phyloP scores from a whole-genome alignment of 2,113 vertebrate species.

The Periophthalmodon schlosseri region DNA sequence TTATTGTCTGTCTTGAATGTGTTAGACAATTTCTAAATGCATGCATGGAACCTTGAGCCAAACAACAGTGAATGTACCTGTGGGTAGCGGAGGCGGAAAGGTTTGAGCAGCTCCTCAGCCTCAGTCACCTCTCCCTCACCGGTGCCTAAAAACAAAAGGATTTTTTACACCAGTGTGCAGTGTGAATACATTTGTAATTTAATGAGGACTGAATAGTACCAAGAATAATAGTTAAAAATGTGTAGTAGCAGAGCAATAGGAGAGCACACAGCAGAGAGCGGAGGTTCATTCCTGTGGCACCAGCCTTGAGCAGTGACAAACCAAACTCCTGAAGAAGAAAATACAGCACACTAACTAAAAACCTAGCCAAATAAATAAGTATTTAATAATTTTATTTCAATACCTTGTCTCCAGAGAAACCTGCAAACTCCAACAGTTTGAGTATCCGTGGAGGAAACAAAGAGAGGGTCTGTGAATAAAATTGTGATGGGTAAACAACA shows the following conservation, averaged over 20 bases:
- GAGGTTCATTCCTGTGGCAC: slow-evolving; percentile 75
- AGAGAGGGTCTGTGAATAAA: slow-evolving; percentile 77
- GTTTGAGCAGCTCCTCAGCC: slow-evolving; percentile 78
- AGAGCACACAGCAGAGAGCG: slow-evolving; percentile 82
- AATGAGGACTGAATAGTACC: slow-evolving; percentile 52
- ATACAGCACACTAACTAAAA: not conserved
- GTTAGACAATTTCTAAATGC: not conserved
- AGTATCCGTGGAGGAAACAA: slow-evolving; percentile 82
- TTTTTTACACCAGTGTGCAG: not conserved
- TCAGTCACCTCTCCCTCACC: slow-evolving; percentile 80
- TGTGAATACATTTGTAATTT: not conserved
- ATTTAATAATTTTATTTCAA: not conserved
- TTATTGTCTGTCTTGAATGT: not conserved
- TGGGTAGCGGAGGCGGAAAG: slow-evolving; percentile 78
- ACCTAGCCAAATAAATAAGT: no score
- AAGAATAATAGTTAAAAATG: slow-evolving; percentile 82
- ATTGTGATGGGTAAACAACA: slow-evolving; percentile 2
- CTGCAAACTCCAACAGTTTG: slow-evolving; percentile 82
- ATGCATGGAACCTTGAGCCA: not conserved
- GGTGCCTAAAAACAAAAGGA: slow-evolving; percentile 63
- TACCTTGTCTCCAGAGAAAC: slow-evolving; percentile 85
- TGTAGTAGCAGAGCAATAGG: slow-evolving; percentile 83
- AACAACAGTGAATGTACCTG: slow-evolving; percentile 44
- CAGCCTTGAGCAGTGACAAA: slow-evolving; percentile 75
- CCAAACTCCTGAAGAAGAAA: slow-evolving; percentile 75